A percentile compares a stretch with the other conserved stretches of the same genome.
Conservation (phyloP, 2,113 vertebrate genomes). For the Chaenogobius annularis region DNA sequence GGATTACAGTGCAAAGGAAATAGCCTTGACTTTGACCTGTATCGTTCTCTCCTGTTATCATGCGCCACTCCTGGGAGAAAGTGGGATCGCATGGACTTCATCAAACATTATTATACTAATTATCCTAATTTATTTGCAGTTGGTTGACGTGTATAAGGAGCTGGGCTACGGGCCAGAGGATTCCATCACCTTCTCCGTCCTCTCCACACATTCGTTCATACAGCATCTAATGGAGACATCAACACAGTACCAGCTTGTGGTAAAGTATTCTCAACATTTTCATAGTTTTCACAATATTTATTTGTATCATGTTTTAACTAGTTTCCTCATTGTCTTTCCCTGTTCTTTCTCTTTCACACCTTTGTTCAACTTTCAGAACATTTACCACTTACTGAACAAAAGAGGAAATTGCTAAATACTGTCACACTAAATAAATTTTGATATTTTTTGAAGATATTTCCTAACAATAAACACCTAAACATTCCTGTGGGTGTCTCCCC, state of each 20-base stretch:
- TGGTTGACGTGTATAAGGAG: slow-evolving; percentile 78
- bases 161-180: slow-evolving; percentile 73
- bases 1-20: no score
- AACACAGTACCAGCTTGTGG: slow-evolving; percentile 77
- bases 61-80: no score
- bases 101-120: not conserved
- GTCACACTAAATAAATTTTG: slow-evolving; percentile 10
- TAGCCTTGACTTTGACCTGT: no score
- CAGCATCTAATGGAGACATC: slow-evolving; percentile 78
- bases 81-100: no score
- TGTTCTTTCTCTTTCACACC: slow-evolving; percentile 1
- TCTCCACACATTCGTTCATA: slow-evolving; percentile 82
- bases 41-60: no score
- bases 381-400: slow-evolving; percentile 48
- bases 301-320: not conserved
- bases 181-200: slow-evolving; percentile 71
- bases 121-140: slow-evolving; percentile 33
- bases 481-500: not conserved
- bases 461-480: not conserved
- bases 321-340: not conserved
- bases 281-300: not conserved
- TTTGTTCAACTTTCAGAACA: slow-evolving; percentile 49
- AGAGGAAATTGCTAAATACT: slow-evolving; percentile 17
- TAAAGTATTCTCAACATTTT: slow-evolving; percentile 68
- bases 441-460: not conserved